phyloP scores from a whole-genome alignment of 2,888 invertebrate genomes.

The Acleris literana region DNA sequence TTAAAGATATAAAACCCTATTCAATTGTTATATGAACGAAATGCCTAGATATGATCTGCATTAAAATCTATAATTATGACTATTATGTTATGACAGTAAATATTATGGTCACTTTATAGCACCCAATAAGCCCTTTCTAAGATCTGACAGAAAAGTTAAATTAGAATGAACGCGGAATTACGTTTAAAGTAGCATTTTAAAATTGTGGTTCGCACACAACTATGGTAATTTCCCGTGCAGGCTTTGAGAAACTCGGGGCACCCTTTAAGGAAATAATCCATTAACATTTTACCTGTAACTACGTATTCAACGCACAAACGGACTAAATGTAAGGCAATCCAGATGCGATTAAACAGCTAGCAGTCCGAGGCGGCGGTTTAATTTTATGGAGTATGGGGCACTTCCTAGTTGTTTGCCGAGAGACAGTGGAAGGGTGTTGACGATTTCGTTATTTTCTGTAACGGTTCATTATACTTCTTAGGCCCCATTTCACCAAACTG shows the following conservation, averaged over 20 bases:
- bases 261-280: slow-evolving; percentile 70
- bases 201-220: slow-evolving; percentile 54
- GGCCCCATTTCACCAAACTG: no score
- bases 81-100: background rate
- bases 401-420: slow-evolving; percentile 37
- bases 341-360: slow-evolving; percentile 54
- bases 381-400: slow-evolving; percentile 41
- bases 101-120: background rate
- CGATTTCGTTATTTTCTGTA: slow-evolving; percentile 22
- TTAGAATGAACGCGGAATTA: slow-evolving; percentile 52
- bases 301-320: slow-evolving; percentile 57
- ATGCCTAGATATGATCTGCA: background rate
- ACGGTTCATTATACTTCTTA: no score
- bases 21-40: slow-evolving; percentile 33
- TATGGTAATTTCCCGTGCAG: slow-evolving; percentile 58
- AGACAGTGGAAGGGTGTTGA: slow-evolving; percentile 30
- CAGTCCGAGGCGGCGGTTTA: slow-evolving; percentile 40
- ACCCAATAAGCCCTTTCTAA: background rate
- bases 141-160: slow-evolving; percentile 15
- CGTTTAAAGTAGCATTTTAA: slow-evolving; percentile 50
- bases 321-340: slow-evolving; percentile 58
- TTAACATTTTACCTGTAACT: slow-evolving; percentile 68
- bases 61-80: background rate
- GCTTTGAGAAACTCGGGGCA: slow-evolving; percentile 49
- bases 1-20: slow-evolving; percentile 2